These are phyloP conservation scores for Stigmatopora argus DNA, from an alignment of 2,113 vertebrate genomes.

Conservation along the genomic window DNA sequence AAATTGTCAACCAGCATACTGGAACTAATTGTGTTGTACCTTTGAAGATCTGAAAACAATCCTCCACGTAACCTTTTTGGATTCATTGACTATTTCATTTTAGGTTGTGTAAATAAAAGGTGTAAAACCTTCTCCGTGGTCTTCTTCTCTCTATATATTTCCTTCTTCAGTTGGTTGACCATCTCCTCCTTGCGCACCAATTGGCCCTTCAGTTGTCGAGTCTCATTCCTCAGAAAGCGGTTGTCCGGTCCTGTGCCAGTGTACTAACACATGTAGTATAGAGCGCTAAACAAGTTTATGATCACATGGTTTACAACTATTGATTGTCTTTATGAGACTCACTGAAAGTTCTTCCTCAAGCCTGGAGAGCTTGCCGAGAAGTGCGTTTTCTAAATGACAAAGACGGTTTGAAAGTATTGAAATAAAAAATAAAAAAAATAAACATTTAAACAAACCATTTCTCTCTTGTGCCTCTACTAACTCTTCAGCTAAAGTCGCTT, in stretches of 20 bases:
- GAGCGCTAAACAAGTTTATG: background rate
- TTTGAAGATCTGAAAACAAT: too few relatives aligned
- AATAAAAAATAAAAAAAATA: background rate
- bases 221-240: slow-evolving; percentile 85
- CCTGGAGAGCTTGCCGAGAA: slow-evolving; percentile 75
- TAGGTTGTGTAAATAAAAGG: too few relatives aligned
- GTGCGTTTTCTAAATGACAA: slow-evolving; percentile 76
- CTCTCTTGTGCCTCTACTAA: slow-evolving; percentile 80
- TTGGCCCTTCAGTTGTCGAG: slow-evolving; percentile 81
- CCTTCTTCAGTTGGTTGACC: slow-evolving; percentile 75
- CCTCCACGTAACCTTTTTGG: too few relatives aligned
- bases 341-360: slow-evolving; percentile 85
- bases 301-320: background rate
- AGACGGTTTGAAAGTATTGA: background rate
- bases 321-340: slow-evolving; percentile 14
- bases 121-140: slow-evolving; percentile 74
- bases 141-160: slow-evolving; percentile 88
- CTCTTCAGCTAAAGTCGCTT: slow-evolving; percentile 71
- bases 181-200: slow-evolving; percentile 83
- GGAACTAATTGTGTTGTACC: too few relatives aligned
- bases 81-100: too few relatives aligned
- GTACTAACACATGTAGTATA: slow-evolving; percentile 36
- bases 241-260: slow-evolving; percentile 76
- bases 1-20: too few relatives aligned
- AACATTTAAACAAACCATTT: slow-evolving; percentile 67